These are phyloP conservation scores for Hystrix brachyura DNA, from an alignment of 2,113 vertebrate genomes.

Conservation along the genomic window DNA sequence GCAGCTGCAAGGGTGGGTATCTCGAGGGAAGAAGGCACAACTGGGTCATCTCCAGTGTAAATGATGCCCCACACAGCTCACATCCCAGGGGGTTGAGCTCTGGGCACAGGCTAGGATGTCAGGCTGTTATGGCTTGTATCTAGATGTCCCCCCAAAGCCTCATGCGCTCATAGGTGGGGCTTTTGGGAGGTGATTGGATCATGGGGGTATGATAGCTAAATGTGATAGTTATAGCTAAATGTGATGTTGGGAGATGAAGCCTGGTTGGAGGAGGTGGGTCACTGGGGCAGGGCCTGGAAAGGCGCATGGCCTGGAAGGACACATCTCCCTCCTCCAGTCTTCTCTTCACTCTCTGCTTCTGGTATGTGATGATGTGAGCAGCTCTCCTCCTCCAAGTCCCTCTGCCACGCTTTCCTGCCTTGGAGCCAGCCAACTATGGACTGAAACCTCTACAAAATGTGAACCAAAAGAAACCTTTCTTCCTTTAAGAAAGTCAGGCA, in stretches of 20 bases:
- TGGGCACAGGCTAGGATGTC: not conserved
- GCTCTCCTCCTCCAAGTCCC: not conserved
- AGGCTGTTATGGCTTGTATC: not conserved
- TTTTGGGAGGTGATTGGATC: not conserved
- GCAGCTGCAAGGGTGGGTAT: not conserved
- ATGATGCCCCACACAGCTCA: not conserved
- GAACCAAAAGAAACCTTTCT: not conserved
- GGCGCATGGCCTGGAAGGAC: not conserved
- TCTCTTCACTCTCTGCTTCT: not conserved
- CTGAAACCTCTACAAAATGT: not conserved
- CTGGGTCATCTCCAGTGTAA: not conserved
- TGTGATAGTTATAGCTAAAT: not conserved
- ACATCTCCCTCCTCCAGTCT: not conserved
- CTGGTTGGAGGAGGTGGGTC: not conserved
- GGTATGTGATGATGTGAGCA: not conserved
- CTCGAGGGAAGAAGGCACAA: not conserved
- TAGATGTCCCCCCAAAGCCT: not conserved
- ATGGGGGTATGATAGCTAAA: not conserved
- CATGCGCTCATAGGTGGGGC: not conserved
- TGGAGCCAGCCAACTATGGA: not conserved
- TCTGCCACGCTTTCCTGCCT: not conserved
- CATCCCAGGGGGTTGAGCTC: not conserved
- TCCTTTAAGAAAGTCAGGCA: not conserved
- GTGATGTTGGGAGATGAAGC: not conserved
- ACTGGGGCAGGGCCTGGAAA: not conserved